Conservation (phyloP, 2,888 invertebrate genomes). For the Catocala fraxini region DNA sequence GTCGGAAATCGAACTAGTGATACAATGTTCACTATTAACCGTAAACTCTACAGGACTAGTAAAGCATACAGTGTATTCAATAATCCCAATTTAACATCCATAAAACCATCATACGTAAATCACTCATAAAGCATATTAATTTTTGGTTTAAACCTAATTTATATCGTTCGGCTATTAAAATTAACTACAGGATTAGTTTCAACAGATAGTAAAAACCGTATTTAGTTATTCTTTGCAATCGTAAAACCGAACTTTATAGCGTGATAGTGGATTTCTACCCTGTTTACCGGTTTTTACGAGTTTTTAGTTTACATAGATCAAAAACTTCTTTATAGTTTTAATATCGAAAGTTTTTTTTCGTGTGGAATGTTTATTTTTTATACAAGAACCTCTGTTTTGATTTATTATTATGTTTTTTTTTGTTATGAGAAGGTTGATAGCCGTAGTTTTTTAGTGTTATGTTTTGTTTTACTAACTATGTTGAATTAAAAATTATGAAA, state of each 20-base stretch:
- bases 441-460: constrained; percentile 17
- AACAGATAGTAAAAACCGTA: constrained; percentile 39
- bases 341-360: constrained; percentile 28
- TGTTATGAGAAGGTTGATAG: constrained; percentile 11
- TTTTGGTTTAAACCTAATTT: constrained; percentile 44
- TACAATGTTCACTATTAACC: too few species aligned
- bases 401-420: constrained; percentile 21
- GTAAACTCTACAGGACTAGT: too few species aligned
- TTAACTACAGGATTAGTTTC: constrained; percentile 50
- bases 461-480: background rate
- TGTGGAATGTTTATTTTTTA: constrained; percentile 23
- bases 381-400: constrained; percentile 8
- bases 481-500: background rate
- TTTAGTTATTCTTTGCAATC: constrained; percentile 48
- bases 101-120: constrained; percentile 34
- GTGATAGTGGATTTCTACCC: constrained; percentile 38
- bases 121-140: constrained; percentile 37
- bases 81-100: constrained; percentile 21
- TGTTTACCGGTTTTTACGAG: constrained; percentile 31
- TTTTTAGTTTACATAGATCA: constrained; percentile 28
- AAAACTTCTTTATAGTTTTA: constrained; percentile 27
- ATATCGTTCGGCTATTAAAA: constrained; percentile 44
- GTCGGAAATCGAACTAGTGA: too few species aligned
- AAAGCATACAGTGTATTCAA: constrained; percentile 2
- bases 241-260: constrained; percentile 44